phyloP scores from a whole-genome alignment of 2,888 invertebrate species.

The Rhodophaea formosa region DNA sequence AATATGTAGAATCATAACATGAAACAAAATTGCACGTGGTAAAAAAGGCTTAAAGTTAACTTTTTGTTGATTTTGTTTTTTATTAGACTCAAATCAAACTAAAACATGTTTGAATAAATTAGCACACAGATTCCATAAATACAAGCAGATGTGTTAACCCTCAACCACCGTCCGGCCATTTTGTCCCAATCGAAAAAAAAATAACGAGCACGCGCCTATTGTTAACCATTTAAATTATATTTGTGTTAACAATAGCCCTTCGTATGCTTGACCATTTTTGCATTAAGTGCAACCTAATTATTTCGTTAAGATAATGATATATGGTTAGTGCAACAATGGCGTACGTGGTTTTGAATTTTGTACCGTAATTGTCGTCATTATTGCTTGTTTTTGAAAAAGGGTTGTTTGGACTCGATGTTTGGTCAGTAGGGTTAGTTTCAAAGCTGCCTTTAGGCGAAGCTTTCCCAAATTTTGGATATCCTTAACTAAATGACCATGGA shows the following conservation, averaged over 20 bases:
- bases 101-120: constrained; percentile 32
- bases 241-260: constrained; percentile 54
- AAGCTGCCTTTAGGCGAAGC: constrained; percentile 8
- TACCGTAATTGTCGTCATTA: constrained; percentile 46
- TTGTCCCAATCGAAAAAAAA: constrained; percentile 51
- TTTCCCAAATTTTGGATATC: constrained; percentile 2
- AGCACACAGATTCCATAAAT: constrained; percentile 4
- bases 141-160: constrained; percentile 55
- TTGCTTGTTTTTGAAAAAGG: constrained; percentile 30
- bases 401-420: not conserved
- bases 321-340: constrained; percentile 44
- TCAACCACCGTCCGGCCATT: constrained; percentile 36
- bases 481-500: not conserved
- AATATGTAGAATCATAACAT: too few relatives aligned
- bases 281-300: constrained; percentile 62
- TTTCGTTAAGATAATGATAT: constrained; percentile 70
- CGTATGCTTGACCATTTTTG: constrained; percentile 57
- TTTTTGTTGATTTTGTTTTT: not conserved
- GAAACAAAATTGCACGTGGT: too few relatives aligned
- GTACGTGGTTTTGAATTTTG: constrained; percentile 42
- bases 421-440: not conserved
- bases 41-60: not conserved
- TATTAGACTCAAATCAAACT: not conserved
- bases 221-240: constrained; percentile 56
- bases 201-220: constrained; percentile 59